Evolutionary conservation across 1,140 invertebrate genomes (phyloP).

Genomic region (Hylaeus anthracinus): DNA sequence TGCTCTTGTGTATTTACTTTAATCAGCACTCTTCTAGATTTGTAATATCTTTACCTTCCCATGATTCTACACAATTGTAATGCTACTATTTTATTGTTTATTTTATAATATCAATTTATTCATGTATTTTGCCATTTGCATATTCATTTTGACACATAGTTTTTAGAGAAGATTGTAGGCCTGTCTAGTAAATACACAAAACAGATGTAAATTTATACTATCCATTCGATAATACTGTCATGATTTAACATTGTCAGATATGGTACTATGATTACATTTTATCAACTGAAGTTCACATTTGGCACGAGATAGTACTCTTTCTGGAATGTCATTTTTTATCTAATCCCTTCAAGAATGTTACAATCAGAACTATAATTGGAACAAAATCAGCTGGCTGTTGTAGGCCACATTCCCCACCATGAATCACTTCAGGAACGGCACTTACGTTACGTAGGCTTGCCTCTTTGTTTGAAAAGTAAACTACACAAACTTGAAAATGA

Average conservation of each 20-base stretch:
- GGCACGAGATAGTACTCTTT: not conserved
- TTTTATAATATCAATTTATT: not conserved
- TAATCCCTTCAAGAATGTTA: too few species aligned
- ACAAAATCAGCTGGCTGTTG: too few species aligned
- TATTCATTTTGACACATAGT: not conserved
- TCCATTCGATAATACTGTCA: not conserved
- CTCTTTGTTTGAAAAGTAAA: too few species aligned
- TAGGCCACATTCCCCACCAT: too few species aligned
- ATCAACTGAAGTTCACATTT: not conserved
- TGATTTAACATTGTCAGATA: not conserved
- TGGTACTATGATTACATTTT: not conserved
- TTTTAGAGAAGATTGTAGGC: too few species aligned
- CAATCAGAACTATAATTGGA: too few species aligned
- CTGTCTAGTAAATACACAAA: not conserved
- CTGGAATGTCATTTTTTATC: too few species aligned
- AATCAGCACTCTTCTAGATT: not conserved
- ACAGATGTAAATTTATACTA: not conserved
- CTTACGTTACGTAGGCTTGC: too few species aligned
- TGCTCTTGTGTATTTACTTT: not conserved
- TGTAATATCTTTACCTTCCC: not conserved
- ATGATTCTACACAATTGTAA: not conserved
- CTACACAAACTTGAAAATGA: too few species aligned
- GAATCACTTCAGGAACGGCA: too few species aligned
- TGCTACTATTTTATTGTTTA: not conserved
- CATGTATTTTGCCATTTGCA: not conserved